Base-by-base conservation (phyloP, 2,113 vertebrate species). In the Neolamprologus sp. region DNA sequence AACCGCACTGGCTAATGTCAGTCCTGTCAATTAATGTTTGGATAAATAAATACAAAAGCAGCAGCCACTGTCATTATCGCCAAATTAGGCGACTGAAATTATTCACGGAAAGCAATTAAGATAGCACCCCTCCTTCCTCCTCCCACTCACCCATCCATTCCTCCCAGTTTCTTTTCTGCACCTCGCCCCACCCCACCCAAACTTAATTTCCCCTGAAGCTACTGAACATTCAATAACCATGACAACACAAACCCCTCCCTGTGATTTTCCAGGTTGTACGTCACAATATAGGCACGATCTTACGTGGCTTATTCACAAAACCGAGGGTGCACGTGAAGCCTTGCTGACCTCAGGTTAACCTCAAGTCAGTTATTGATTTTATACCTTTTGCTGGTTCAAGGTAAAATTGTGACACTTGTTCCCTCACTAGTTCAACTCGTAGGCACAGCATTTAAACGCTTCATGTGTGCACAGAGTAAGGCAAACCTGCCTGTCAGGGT, bases 21-120 rank as follows among this genome's bases (percentile, higher is more conserved):
- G 87, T 90, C 87, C 93, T 91, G 94, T 95, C 96, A 96, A 96
- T 96, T 96, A 95, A 95, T 91, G 93, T 93, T 93, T 88, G 90
- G 94, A 95, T 95, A 96, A 96, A 96, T 96, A 96, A 96, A 96
- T 94, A 96, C 95, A 94, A 90, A 93, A 93, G 93, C 89, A 89
- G 84, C 93, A 92, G 93, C 93, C 88, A 88, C 92, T 87, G 91
- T 95, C 94, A 96, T 97, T 96, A 96, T 92, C 17, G 88, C 91
- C 93, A 96, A 97, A 96, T 97, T 96, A 95, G 93, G 89, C 89
- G 92, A 86, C 88, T 79, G 86, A 95, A 95, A 97, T 97, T 95
- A 96, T 96, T 96, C 96, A 95, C 86, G 84, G 92, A 94, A 94
- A 94, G 95, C 93, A 94, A 96, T 96, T 96, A 96, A 94, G 92